Evolutionary conservation across 2,888 invertebrate genomes (phyloP), one percentile per base, ranked within the genome.

Genomic region (Parnassius orleans): DNA sequence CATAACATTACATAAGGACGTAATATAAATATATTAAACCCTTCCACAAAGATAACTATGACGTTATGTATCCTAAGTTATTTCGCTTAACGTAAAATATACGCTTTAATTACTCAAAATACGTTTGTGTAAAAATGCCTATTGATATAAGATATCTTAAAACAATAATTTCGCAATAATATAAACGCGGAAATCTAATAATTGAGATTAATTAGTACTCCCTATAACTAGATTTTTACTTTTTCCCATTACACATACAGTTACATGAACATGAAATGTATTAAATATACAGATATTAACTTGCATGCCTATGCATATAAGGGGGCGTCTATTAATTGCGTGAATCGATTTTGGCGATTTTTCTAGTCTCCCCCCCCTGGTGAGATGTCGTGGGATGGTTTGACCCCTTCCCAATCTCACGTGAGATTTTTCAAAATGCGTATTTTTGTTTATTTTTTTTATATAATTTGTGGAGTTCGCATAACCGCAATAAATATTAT

Each of bases 161-260:
- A 56, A 47, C n/a, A n/a, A 46, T n/a, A 47, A 14, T 14, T 53
- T n/a, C 15, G 5, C 11, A 3, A 47, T 48, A 14, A 47, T 47
- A 47, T 47, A 9, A 1, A 33, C 56, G n/a, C n/a, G 46, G 44
- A 44, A 56, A 51, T 46, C 33, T 46, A 52, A 42, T 51, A 56
- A 56, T 47, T 56, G 61, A 61, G 61, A 61, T 52, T 56, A 56
- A 52, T 51, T 56, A 41, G 56, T 51, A 61, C 52, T 19, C 51
- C 56, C 61, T 61, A 46, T 50, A 46, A 44, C 14, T 55, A 55
- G 52, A 61, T 14, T 33, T 50, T 60, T 55, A 60, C 47, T 50
- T 42, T 58, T 53, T 48, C 10, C 10, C 33, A 24, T 41, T 54
- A 60, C 33, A 42, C 15, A 60, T 43, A 33, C 10, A 46, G 44